A percentile compares a stretch with the other conserved stretches of the same genome.
Evolutionary conservation across 2,113 vertebrate genomes (phyloP).

Genomic region (Pandion haliaetus): DNA sequence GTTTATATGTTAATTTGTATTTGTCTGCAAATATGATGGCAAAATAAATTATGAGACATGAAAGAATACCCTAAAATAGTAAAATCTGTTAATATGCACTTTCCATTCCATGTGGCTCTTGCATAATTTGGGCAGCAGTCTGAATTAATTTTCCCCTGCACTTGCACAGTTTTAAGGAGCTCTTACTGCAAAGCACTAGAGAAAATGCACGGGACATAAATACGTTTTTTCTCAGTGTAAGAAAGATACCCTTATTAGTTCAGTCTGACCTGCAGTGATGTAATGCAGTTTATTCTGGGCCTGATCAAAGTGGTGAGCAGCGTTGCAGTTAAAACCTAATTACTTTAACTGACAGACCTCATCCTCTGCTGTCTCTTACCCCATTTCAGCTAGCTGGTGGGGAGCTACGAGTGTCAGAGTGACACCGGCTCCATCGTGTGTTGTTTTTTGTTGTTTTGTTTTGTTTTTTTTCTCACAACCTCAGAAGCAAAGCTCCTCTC

Average conservation of each 20-base stretch:
- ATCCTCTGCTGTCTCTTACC: neutral
- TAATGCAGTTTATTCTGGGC: conserved; percentile 49
- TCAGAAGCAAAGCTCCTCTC: neutral
- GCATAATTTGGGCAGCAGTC: conserved; percentile 9
- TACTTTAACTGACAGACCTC: conserved; percentile 1
- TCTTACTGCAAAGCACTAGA: neutral
- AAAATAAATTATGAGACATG: neutral
- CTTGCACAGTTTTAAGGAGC: conserved; percentile 1
- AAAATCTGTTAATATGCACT: conserved; percentile 11
- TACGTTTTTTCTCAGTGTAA: neutral
- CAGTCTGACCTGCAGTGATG: conserved; percentile 20
- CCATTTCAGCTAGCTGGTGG: neutral
- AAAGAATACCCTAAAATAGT: conserved; percentile 32
- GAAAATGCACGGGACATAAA: neutral
- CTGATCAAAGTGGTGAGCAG: neutral
- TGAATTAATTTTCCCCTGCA: conserved; percentile 14
- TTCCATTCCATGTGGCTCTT: conserved; percentile 18
- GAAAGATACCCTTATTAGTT: neutral
- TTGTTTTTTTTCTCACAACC: neutral
- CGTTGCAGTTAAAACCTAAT: neutral
- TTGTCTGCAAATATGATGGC: conserved; percentile 19
- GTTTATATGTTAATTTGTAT: neutral
- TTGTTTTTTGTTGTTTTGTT: too few species aligned
- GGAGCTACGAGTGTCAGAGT: neutral
- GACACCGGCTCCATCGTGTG: fast-evolving